Evolutionary conservation across 2,797 vertebrate species (phyloP), one percentile per base, ranked within the genome.

Genomic region (Acanthiza pusilla): DNA sequence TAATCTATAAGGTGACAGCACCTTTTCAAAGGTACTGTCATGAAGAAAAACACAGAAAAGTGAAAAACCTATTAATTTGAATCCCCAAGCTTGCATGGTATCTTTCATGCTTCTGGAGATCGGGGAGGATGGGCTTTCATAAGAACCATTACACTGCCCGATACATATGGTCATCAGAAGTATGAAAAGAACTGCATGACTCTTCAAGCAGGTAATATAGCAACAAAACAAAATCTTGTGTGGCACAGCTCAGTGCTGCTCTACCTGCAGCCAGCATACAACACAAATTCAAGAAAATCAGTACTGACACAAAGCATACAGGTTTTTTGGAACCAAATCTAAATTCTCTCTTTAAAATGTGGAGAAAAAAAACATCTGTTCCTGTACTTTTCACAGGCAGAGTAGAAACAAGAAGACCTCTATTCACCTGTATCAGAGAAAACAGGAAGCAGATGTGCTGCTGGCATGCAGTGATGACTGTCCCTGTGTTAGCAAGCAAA

Each of bases 361-460:
- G 0, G 7, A 30, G 27, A 3, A 36, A 71, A n/a, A 30, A 23
- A 25, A 29, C 19, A 34, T 48, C 13, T 45, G 26, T 63, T 84
- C 30, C 30, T 78, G n/a, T 90, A 87, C 18, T 55, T 81, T 62
- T 13, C n/a, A 79, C 32, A 85, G 36, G 40, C 22, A 10, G 45
- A 73, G 34, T 61, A 76, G 16, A 62, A 91, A 71, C 63, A 47
- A 87, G 48, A 87, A 77, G 71, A 78, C 36, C 70, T 89, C 40
- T 22, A 53, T 63, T 90, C 63, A 91, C 72, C 76, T 89, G 3
- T 42, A 57, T 47, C 66, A 88, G 22, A 85, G 61, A 88, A 93
- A 93, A 95, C 88, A 96, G 94, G 93, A 96, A 91, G 78, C 93
- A 96, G 85, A 95, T 91, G 83, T 88, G 48, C 50, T 71, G 60